phyloP scores from a whole-genome alignment of 2,113 vertebrate genomes.

The Hippolais icterina region DNA sequence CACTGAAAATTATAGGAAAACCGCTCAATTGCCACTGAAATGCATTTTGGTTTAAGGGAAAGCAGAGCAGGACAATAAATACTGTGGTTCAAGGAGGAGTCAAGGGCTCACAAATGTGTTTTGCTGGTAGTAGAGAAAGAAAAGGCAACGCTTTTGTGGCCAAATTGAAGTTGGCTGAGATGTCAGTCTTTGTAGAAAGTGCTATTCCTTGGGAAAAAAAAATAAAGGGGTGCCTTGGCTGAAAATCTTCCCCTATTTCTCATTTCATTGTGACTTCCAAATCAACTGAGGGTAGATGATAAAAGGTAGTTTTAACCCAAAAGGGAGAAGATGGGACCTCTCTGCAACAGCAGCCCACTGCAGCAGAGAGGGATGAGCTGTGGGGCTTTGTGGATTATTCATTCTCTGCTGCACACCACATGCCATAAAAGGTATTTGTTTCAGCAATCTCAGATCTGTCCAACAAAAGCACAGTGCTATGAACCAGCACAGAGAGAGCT shows the following conservation, averaged over 20 bases:
- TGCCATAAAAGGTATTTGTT: background rate
- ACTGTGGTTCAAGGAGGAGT: constrained; percentile 1
- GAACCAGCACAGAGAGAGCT: background rate
- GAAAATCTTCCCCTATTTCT: background rate
- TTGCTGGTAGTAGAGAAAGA: background rate
- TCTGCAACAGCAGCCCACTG: background rate
- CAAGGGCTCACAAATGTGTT: constrained; percentile 20
- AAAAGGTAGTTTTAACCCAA: background rate
- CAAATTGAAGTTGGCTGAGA: background rate
- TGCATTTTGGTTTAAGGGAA: background rate
- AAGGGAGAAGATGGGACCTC: background rate
- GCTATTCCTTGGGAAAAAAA: background rate
- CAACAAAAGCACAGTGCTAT: background rate
- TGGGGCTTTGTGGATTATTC: background rate
- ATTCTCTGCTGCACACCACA: background rate
- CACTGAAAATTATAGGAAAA: constrained; percentile 23
- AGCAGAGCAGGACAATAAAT: constrained; percentile 29
- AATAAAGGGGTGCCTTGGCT: background rate
- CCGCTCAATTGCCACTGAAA: background rate
- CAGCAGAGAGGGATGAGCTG: background rate
- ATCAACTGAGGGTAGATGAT: background rate
- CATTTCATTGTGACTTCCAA: background rate
- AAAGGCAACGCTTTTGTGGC: constrained; percentile 6
- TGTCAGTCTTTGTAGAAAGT: background rate
- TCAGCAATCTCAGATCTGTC: background rate